phyloP scores from a whole-genome alignment of 2,113 vertebrate genomes.

The Eurypyga helias region DNA sequence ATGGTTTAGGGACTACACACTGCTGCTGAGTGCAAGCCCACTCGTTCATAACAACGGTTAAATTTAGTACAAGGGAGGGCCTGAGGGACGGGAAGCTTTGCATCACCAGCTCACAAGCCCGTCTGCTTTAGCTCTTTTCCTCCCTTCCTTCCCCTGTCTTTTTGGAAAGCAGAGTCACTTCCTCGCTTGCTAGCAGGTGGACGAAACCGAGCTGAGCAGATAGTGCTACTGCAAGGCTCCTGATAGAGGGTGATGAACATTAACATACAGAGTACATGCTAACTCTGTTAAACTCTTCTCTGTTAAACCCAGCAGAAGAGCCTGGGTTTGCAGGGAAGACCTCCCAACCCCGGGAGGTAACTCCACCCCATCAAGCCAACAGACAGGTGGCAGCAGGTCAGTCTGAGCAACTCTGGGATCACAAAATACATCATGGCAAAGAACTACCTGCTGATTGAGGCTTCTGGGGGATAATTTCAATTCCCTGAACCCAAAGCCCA shows the following conservation, averaged over 20 bases:
- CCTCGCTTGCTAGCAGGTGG: background rate
- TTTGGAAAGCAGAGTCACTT: conserved; percentile 20
- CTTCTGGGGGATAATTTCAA: background rate
- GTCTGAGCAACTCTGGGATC: background rate
- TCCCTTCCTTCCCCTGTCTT: background rate
- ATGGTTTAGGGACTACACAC: background rate
- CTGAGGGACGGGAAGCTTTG: background rate
- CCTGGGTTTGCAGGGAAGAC: background rate
- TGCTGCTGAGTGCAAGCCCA: background rate
- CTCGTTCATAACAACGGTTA: background rate
- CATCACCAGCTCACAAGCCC: background rate
- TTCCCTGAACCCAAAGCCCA: background rate
- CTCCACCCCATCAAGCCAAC: background rate
- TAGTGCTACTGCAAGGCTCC: background rate
- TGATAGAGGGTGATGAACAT: background rate
- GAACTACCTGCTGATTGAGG: background rate
- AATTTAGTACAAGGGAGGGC: background rate
- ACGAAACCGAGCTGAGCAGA: background rate
- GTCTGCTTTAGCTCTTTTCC: background rate
- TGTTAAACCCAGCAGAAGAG: background rate
- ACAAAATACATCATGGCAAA: background rate
- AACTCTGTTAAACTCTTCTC: no score
- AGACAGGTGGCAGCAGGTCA: background rate
- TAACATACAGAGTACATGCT: background rate
- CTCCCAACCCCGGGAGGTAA: accelerated